These are phyloP conservation scores for Esperia sulphurella DNA, from an alignment of 2,888 invertebrate genomes.

Conservation along the genomic window DNA sequence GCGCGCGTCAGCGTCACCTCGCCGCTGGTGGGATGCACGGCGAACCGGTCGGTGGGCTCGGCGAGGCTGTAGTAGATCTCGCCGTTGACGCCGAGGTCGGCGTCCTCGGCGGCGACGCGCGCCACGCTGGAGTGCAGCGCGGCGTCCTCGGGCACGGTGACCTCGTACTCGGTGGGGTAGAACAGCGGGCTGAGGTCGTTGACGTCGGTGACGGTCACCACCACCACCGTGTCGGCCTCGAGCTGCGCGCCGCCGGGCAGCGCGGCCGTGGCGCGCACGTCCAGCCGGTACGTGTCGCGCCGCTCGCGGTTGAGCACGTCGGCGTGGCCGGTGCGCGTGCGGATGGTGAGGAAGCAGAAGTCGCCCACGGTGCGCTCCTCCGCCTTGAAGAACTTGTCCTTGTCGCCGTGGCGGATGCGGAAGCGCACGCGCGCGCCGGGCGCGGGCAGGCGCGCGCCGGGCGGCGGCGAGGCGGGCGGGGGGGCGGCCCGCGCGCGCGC, in stretches of 20 bases:
- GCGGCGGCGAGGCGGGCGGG: conserved; percentile 84
- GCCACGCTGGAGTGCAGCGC: conserved; percentile 90
- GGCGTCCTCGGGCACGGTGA: conserved; percentile 92
- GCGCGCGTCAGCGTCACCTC: conserved; percentile 90
- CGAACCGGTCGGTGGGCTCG: conserved; percentile 90
- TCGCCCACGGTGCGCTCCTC: conserved; percentile 94
- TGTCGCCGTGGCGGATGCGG: conserved; percentile 92
- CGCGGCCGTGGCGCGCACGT: conserved; percentile 82
- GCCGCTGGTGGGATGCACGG: conserved; percentile 95
- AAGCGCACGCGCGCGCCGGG: conserved; percentile 82
- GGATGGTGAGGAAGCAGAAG: conserved; percentile 94
- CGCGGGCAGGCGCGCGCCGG: conserved; percentile 88
- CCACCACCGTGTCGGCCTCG: conserved; percentile 85
- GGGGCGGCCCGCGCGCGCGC: conserved; percentile 91
- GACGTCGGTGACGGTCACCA: conserved; percentile 87
- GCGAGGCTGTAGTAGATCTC: conserved; percentile 97
- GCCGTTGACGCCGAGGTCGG: conserved; percentile 96
- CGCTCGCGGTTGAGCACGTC: conserved; percentile 96
- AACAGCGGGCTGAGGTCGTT: conserved; percentile 97
- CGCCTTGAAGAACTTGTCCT: conserved; percentile 94
- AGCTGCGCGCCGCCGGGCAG: conserved; percentile 79
- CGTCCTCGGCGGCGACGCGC: conserved; percentile 93
- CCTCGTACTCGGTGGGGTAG: conserved; percentile 92
- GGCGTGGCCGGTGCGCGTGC: conserved; percentile 91
- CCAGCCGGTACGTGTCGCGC: conserved; percentile 88